These are phyloP conservation scores for Borostomias antarcticus DNA, from an alignment of 2,797 vertebrate species.

Conservation along the genomic window DNA sequence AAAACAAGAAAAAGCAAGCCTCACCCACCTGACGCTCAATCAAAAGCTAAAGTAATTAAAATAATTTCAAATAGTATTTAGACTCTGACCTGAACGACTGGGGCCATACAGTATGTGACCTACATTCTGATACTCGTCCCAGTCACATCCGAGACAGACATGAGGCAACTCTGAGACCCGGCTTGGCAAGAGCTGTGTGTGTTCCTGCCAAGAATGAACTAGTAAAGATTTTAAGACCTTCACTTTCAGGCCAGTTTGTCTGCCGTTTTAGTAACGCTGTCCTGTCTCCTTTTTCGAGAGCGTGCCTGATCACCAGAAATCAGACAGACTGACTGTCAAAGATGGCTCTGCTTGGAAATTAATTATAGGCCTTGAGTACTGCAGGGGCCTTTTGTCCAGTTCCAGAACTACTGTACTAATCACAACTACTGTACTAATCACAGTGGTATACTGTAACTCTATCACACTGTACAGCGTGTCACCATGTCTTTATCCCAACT, in stretches of 20 bases:
- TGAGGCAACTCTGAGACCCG: not conserved
- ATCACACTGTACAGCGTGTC: conserved; percentile 14
- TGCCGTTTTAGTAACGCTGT: not conserved
- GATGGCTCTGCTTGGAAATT: not conserved
- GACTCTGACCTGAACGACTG: not conserved
- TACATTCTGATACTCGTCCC: conserved; percentile 8
- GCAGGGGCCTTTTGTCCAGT: conserved; percentile 10
- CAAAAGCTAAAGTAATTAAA: too few relatives aligned
- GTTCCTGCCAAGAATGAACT: not conserved
- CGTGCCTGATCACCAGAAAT: not conserved
- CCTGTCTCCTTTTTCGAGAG: not conserved
- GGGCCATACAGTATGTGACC: not conserved
- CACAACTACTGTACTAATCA: conserved; percentile 53
- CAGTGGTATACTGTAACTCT: conserved; percentile 34
- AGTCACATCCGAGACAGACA: not conserved
- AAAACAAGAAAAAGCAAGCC: too few relatives aligned
- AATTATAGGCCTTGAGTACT: not conserved
- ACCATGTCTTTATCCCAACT: conserved; percentile 44
- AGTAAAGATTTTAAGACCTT: not conserved
- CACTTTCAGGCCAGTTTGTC: not conserved
- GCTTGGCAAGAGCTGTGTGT: not conserved
- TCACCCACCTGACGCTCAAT: too few relatives aligned
- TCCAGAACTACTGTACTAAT: conserved; percentile 42
- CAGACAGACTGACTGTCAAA: not conserved
- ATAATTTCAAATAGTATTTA: too few relatives aligned